Conservation (phyloP, 2,797 vertebrate genomes). For the Carapus acus region DNA sequence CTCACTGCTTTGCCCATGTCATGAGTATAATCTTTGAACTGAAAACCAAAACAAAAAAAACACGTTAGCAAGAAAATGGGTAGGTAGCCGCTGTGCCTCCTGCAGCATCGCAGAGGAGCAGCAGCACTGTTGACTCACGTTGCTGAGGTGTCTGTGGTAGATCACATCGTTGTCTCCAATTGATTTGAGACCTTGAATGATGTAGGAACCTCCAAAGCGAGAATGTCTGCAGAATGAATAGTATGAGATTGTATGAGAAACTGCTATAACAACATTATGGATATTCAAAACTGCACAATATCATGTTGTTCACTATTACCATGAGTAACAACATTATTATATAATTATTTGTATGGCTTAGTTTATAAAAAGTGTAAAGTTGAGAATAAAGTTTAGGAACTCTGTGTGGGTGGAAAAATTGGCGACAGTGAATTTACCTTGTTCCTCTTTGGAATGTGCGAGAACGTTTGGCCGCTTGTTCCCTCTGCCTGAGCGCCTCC, state of each 20-base stretch:
- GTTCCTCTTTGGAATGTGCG: conserved; percentile 79
- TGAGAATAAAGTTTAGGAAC: no score
- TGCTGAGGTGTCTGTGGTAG: conserved; percentile 88
- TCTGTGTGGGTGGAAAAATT: no score
- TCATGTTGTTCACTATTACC: no score
- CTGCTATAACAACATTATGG: not conserved
- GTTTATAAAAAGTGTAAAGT: no score
- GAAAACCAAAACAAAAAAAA: not conserved
- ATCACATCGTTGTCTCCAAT: conserved; percentile 86
- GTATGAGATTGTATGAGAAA: no score
- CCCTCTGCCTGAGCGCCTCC: conserved; percentile 79
- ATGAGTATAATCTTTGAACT: conserved; percentile 88
- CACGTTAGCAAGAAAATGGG: not conserved
- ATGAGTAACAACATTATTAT: no score
- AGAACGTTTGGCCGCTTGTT: conserved; percentile 77
- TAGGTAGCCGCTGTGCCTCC: no score
- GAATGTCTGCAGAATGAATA: conserved; percentile 77
- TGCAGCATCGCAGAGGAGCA: not conserved
- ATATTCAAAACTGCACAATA: not conserved
- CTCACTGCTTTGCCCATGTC: conserved; percentile 81
- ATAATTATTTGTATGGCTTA: no score
- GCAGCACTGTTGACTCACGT: conserved; percentile 71
- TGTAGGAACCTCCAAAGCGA: conserved; percentile 87
- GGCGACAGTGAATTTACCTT: conserved; percentile 64
- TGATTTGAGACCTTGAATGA: conserved; percentile 87